Conservation (phyloP, 1,140 invertebrate genomes). For the Tetramorium parvispinum region DNA sequence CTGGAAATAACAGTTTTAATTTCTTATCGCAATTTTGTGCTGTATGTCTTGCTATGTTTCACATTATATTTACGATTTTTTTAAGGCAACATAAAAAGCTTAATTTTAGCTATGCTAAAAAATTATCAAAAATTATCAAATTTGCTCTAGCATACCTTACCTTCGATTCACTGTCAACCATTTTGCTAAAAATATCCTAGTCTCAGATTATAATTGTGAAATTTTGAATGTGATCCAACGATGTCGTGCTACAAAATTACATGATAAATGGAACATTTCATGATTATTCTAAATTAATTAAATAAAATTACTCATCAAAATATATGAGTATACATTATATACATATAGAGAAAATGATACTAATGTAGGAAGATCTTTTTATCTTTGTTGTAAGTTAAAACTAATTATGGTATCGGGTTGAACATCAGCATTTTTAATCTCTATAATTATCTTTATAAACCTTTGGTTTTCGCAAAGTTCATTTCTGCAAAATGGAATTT, state of each 20-base stretch:
- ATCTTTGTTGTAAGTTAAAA: too few species aligned
- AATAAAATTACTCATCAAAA: too few species aligned
- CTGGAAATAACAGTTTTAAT: neutral
- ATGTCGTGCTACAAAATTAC: neutral
- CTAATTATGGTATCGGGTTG: too few species aligned
- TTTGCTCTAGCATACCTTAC: neutral
- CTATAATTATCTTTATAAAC: too few species aligned
- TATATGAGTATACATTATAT: too few species aligned
- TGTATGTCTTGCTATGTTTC: neutral
- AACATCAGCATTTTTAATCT: too few species aligned
- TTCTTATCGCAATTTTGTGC: neutral
- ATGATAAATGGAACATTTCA: too few species aligned
- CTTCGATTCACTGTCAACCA: neutral
- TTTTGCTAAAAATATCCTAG: neutral
- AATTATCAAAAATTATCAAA: neutral
- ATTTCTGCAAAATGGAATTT: too few species aligned
- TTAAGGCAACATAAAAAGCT: neutral
- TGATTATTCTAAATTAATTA: too few species aligned
- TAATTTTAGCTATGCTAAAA: neutral
- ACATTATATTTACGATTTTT: neutral
- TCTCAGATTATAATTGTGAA: neutral
- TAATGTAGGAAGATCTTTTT: too few species aligned
- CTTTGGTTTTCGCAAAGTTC: too few species aligned
- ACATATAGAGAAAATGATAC: too few species aligned
- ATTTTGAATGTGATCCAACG: neutral